Base-by-base conservation (phyloP, 2,113 vertebrate species). In the Platanista minor region DNA sequence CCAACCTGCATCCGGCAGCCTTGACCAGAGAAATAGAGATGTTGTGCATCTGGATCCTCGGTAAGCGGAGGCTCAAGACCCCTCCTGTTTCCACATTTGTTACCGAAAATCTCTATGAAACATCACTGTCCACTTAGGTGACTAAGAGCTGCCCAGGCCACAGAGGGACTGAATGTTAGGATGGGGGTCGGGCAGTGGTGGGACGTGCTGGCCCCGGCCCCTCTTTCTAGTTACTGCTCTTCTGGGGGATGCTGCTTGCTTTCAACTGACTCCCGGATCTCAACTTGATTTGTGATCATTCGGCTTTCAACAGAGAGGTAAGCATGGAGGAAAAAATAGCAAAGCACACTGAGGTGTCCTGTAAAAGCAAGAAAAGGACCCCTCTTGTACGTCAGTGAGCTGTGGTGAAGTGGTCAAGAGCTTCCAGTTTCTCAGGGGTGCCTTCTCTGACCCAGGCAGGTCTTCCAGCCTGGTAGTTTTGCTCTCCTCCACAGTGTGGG, bases 41-140 rank as follows among this genome's bases (percentile, higher is more conserved):
- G 54, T 11, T 31, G 11, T 59, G 52, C 9, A 0, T 15, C 36
- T 46, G 67, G 29, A 66, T 25, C n/a, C 43, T 5, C 10, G 49
- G 64, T 21, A 72, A 49, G 21, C 8, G 11, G 69, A 83, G 20
- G 23, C 52, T 64, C 52, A 33, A 33, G 78, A 61, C 6, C 6
- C 15, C 64, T 84, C 72, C 6, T 1, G 0, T 72, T 43, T 46
- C 17, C 8, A 72, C n/a, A 25, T 72, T 25, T 25, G 2, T 36
- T 94, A 54, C 84, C 39, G 27, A 31, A 92, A 78, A 57, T 13
- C 54, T 64, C 41, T 66, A 23, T 54, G 41, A 52, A 86, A 62
- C 2, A 3, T 20, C 52, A 43, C 52, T 29, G 4, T 59, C 27
- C 0, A 12, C 23, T 64, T 84, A 90, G 33, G 25, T 20, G 59